Evolutionary conservation across 2,888 invertebrate species (phyloP).

Genomic region (Dynastes hyllus): DNA sequence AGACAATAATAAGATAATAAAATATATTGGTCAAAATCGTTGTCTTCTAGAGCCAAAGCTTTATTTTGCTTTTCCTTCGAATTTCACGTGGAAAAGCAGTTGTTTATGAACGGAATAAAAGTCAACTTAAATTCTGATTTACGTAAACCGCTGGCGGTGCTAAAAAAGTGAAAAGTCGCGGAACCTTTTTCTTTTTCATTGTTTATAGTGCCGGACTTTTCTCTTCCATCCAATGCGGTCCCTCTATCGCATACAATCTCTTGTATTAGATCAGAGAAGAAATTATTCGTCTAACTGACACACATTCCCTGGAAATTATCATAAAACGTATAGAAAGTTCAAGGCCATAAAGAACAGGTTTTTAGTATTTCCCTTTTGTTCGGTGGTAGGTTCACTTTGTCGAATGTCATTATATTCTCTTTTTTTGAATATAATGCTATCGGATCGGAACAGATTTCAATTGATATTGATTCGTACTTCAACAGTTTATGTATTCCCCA

Average conservation of each 20-base stretch:
- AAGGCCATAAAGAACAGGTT: conserved; percentile 46
- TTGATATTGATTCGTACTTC: background rate
- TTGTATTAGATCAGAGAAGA: conserved; percentile 20
- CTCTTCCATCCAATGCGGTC: background rate
- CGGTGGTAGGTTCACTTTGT: background rate
- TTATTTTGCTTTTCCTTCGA: background rate
- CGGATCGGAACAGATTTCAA: background rate
- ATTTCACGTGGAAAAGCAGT: background rate
- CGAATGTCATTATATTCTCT: background rate
- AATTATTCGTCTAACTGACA: conserved; percentile 38
- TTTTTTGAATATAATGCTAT: background rate
- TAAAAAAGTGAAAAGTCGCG: conserved; percentile 42
- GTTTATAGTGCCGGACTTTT: background rate
- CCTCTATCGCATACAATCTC: conserved; percentile 4
- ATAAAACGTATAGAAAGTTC: conserved; percentile 35
- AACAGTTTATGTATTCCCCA: background rate
- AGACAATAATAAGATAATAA: background rate
- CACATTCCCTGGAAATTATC: conserved; percentile 35
- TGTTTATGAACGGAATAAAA: conserved; percentile 43
- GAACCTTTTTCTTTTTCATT: conserved; percentile 1
- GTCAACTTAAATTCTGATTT: conserved; percentile 29
- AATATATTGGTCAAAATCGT: background rate
- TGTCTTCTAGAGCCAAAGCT: background rate
- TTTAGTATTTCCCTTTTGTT: background rate
- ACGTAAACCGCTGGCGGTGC: conserved; percentile 28